Evolutionary conservation across 2,888 invertebrate genomes (phyloP).

Genomic region (Tachina grossa): DNA sequence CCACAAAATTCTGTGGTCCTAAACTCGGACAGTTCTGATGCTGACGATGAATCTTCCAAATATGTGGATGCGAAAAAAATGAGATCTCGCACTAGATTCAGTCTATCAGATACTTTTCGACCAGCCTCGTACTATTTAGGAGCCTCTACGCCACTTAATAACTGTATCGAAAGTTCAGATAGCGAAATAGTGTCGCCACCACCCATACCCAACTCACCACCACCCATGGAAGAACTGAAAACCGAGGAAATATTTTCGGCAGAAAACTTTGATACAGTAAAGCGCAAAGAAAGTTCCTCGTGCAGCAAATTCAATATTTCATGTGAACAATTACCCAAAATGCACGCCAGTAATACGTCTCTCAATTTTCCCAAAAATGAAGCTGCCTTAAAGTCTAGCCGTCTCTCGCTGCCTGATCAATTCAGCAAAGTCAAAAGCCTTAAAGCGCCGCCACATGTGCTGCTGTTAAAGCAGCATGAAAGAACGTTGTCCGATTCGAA

Average conservation of each 20-base stretch:
- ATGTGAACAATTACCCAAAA: conserved; percentile 81
- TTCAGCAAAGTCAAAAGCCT: conserved; percentile 77
- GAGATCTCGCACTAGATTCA: conserved; percentile 90
- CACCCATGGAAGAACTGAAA: conserved; percentile 86
- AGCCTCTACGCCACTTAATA: conserved; percentile 86
- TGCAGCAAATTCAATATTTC: conserved; percentile 79
- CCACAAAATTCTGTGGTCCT: conserved; percentile 83
- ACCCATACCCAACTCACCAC: conserved; percentile 89
- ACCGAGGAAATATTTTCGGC: conserved; percentile 84
- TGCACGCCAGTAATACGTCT: conserved; percentile 82
- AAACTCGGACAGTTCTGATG: conserved; percentile 88
- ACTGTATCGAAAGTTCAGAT: conserved; percentile 91
- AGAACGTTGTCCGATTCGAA: conserved; percentile 81
- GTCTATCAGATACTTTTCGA: conserved; percentile 93
- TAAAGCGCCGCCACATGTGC: conserved; percentile 69
- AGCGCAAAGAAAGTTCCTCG: conserved; percentile 78
- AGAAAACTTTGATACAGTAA: conserved; percentile 82
- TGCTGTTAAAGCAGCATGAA: conserved; percentile 79
- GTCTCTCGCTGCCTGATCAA: conserved; percentile 82
- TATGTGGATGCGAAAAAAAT: conserved; percentile 87
- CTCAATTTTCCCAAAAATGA: conserved; percentile 79
- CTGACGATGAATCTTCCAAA: conserved; percentile 92
- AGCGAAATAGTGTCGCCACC: conserved; percentile 91
- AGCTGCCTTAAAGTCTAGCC: conserved; percentile 79
- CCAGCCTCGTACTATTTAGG: conserved; percentile 94